These are phyloP conservation scores for Petrophora chlorosata DNA, from an alignment of 2,888 invertebrate genomes.

Conservation along the genomic window DNA sequence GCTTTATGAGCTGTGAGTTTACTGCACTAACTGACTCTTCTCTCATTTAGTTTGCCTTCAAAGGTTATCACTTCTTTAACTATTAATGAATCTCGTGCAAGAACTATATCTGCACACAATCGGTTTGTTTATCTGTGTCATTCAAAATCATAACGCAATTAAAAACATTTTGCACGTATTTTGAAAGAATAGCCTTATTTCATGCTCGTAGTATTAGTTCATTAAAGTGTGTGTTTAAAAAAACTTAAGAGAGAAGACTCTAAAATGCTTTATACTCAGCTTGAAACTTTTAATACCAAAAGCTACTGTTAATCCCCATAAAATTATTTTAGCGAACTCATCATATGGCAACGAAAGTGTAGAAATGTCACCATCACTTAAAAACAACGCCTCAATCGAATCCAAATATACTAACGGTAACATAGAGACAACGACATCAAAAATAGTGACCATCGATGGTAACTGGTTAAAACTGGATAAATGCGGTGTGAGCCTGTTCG, in stretches of 20 bases:
- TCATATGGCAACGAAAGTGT: constrained; percentile 78
- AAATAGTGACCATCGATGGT: constrained; percentile 82
- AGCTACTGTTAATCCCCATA: neutral
- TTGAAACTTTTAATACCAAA: neutral
- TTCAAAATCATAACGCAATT: no score
- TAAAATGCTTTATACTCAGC: neutral
- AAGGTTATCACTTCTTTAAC: neutral
- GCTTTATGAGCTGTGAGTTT: constrained; percentile 82
- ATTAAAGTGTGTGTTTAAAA: no score
- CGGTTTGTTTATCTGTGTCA: no score
- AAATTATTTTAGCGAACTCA: constrained; percentile 62
- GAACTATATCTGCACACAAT: no score
- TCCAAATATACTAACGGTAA: constrained; percentile 60
- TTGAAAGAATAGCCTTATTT: no score
- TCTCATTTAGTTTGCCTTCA: neutral
- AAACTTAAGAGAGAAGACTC: constrained; percentile 8
- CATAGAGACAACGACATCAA: constrained; percentile 72
- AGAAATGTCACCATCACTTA: constrained; percentile 76
- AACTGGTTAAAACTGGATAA: constrained; percentile 87
- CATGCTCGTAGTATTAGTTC: no score
- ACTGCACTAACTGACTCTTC: constrained; percentile 6
- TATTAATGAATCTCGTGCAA: neutral
- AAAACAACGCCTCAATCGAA: constrained; percentile 72
- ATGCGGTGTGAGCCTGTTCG: constrained; percentile 91
- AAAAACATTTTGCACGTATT: no score